Conservation (phyloP, 2,113 vertebrate genomes). For the Nesogale talazaci region DNA sequence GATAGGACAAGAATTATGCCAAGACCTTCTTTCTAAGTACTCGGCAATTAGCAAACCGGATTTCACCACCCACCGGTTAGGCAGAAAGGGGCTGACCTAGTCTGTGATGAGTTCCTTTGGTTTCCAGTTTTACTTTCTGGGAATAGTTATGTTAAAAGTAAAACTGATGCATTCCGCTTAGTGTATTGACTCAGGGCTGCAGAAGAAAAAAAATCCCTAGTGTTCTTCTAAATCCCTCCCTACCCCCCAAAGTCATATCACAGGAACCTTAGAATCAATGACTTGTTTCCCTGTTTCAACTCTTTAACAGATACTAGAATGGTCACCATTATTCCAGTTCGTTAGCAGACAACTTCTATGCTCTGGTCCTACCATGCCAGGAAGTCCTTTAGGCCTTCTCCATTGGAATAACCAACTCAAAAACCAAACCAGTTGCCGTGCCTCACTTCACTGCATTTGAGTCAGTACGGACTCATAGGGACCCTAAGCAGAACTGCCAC, state of each 20-base stretch:
- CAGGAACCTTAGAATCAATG: conserved; percentile 44
- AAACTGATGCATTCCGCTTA: background rate
- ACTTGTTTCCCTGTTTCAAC: conserved; percentile 46
- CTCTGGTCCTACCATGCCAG: background rate
- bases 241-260: background rate
- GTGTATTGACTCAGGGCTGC: conserved; percentile 12
- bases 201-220: conserved; percentile 36
- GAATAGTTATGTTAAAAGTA: conserved; percentile 43
- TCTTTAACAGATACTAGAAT: background rate
- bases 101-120: conserved; percentile 58
- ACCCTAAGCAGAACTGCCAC: too few species aligned
- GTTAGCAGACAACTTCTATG: background rate
- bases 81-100: conserved; percentile 39
- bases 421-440: background rate
- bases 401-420: background rate
- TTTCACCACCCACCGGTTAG: background rate
- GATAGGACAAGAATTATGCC: background rate
- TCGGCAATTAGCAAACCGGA: conserved; percentile 23
- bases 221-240: background rate
- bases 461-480: too few species aligned
- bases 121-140: conserved; percentile 40
- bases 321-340: conserved; percentile 1
- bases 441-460: too few species aligned
- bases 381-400: background rate
- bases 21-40: background rate